Evolutionary conservation across 2,113 vertebrate species (phyloP), one percentile per base, ranked within the genome.

Genomic region (Alligator mississippiensis): DNA sequence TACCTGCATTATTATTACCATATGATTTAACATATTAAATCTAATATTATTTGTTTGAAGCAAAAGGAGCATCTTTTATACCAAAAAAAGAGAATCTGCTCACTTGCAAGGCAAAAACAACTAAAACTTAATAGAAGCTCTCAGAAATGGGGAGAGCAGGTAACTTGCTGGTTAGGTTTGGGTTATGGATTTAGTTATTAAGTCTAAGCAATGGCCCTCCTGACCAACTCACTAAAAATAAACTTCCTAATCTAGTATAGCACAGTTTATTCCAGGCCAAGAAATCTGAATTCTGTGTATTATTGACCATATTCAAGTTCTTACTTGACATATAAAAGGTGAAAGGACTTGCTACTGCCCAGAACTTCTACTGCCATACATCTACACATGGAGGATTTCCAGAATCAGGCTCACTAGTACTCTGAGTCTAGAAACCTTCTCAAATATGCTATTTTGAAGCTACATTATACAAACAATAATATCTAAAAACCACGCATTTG

Each of bases 401-500:
- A 95, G 83, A 80, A 87, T 84, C 80, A 93, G 70, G 90, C 91
- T 95, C 93, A 47, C 93, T 90, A 96, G 80, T 75, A 9, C 34
- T 90, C 87, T 89, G 82, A 95, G 93, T 75, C 90, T 87, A 58
- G 74, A 84, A 77, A 87, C 89, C 80, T 70, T 90, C 87, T 86
- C 93, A 96, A 90, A 90, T 95, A 84, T 80, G 93, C 88, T 61
- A 70, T 60, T 91, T 92, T 94, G 47, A 47, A 47, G 47, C 92
- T 93, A 91, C 86, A 75, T 94, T 93, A 89, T 80, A 95, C 72
- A 89, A 78, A 93, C 81, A 86, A 94, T 96, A 92, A 90, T 97
- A 95, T 86, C 80, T 94, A 95, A 96, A 96, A 97, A 95, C 95
- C 87, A 92, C 84, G 85, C 76, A 95, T 94, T 92, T 95, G 90